phyloP scores from a whole-genome alignment of 2,797 vertebrate species.

The Betta splendens region DNA sequence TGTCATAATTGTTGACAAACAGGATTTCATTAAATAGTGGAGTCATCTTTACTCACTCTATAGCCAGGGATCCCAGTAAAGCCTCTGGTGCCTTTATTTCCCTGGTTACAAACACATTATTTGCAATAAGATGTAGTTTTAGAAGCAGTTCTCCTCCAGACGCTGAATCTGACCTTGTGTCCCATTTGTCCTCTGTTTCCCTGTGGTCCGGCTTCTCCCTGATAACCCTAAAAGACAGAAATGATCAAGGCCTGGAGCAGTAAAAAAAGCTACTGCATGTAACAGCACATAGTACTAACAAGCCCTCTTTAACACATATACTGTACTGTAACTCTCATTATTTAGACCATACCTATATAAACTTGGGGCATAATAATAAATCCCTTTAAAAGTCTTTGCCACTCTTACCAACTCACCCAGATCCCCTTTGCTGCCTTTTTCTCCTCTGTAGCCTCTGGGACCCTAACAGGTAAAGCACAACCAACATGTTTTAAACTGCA shows the following conservation, averaged over 20 bases:
- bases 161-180: slow-evolving; percentile 63
- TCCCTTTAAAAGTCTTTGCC: slow-evolving; percentile 49
- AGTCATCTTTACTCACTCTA: slow-evolving; percentile 62
- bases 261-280: not conserved
- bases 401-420: slow-evolving; percentile 85
- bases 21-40: not conserved
- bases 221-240: slow-evolving; percentile 73
- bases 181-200: slow-evolving; percentile 77
- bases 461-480: slow-evolving; percentile 65
- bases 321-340: too few species aligned
- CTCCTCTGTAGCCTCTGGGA: slow-evolving; percentile 76
- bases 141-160: not conserved
- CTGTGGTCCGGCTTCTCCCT: slow-evolving; percentile 76
- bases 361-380: slow-evolving; percentile 1
- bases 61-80: slow-evolving; percentile 75
- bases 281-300: too few species aligned
- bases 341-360: too few species aligned
- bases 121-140: not conserved
- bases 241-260: too few species aligned
- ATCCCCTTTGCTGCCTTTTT: slow-evolving; percentile 80
- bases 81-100: slow-evolving; percentile 75
- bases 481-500: slow-evolving; percentile 8
- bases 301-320: too few species aligned
- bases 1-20: not conserved
- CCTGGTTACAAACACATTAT: slow-evolving; percentile 58